Percentiles rank a stretch among this genome's conserved stretches.
Conservation (phyloP, 2,888 invertebrate genomes). For the Pteria penguin region DNA sequence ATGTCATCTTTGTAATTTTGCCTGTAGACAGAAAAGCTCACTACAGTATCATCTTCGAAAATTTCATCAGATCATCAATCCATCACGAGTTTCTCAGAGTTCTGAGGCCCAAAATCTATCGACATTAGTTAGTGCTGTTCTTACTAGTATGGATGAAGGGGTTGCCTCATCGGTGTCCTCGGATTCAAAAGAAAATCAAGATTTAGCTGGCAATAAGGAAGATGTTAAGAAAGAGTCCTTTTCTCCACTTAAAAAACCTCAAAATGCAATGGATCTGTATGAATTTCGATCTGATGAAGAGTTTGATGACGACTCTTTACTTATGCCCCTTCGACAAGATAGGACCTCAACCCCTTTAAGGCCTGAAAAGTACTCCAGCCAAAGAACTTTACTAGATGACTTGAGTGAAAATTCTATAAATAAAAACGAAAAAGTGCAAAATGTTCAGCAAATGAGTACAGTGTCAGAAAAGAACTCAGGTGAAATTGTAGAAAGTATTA, state of each 20-base stretch:
- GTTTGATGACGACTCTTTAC: conserved; percentile 58
- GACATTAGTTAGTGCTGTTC: not conserved
- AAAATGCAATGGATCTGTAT: conserved; percentile 60
- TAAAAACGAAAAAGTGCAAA: not conserved
- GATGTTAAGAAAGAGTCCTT: conserved; percentile 15
- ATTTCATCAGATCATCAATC: conserved; percentile 44
- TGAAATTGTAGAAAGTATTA: not conserved
- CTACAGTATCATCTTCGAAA: conserved; percentile 74
- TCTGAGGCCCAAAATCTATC: not conserved
- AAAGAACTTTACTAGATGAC: not conserved
- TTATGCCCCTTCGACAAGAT: conserved; percentile 31
- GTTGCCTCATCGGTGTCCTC: not conserved
- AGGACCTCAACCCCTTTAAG: conserved; percentile 22
- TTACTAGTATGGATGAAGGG: not conserved
- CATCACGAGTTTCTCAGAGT: conserved; percentile 9
- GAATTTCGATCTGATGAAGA: conserved; percentile 75
- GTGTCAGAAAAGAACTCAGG: not conserved
- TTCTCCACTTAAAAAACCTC: conserved; percentile 26
- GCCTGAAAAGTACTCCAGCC: conserved; percentile 4
- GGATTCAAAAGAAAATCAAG: not conserved
- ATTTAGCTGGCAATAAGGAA: not conserved
- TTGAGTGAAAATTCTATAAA: not conserved
- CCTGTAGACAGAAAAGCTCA: conserved; percentile 77
- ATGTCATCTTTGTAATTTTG: conserved; percentile 77
- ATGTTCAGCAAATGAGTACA: not conserved